A percentile compares a stretch with the other conserved stretches of the same genome.
These are phyloP conservation scores for Illadopsis cleaveri DNA, from an alignment of 2,113 vertebrate genomes.

Conservation along the genomic window DNA sequence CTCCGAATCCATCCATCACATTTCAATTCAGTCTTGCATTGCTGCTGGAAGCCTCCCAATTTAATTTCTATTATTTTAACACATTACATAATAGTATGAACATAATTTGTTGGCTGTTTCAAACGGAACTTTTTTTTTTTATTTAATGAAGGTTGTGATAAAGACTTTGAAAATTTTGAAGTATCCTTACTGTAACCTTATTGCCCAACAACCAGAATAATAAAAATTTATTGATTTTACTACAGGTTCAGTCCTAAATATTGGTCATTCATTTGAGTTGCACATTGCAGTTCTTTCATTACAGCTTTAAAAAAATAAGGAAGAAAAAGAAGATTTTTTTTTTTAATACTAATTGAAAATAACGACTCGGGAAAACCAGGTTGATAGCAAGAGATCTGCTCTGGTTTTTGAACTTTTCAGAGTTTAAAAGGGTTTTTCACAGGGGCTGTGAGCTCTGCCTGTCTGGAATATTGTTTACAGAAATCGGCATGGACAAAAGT, in stretches of 20 bases:
- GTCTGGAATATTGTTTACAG: background rate
- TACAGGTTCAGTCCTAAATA: background rate
- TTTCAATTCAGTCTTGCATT: background rate
- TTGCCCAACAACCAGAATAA: background rate
- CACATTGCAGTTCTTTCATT: background rate
- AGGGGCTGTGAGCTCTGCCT: background rate
- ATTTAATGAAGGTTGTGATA: background rate
- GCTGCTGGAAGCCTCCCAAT: background rate
- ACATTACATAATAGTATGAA: background rate
- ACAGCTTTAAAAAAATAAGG: background rate
- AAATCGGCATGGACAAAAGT: background rate
- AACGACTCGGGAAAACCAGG: background rate
- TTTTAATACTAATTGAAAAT: background rate
- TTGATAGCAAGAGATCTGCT: background rate
- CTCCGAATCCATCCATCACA: background rate
- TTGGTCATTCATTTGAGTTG: background rate
- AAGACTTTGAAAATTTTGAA: background rate
- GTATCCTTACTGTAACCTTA: background rate
- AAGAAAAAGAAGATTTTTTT: background rate
- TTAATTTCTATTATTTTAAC: conserved; percentile 5
- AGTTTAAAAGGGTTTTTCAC: background rate
- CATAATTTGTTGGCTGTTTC: background rate
- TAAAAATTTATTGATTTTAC: background rate
- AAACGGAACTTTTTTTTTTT: background rate
- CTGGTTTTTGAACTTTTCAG: background rate